These are phyloP conservation scores for Anneissia japonica DNA, from an alignment of 35 echinoderm and acorn worm species.

Conservation along the genomic window DNA sequence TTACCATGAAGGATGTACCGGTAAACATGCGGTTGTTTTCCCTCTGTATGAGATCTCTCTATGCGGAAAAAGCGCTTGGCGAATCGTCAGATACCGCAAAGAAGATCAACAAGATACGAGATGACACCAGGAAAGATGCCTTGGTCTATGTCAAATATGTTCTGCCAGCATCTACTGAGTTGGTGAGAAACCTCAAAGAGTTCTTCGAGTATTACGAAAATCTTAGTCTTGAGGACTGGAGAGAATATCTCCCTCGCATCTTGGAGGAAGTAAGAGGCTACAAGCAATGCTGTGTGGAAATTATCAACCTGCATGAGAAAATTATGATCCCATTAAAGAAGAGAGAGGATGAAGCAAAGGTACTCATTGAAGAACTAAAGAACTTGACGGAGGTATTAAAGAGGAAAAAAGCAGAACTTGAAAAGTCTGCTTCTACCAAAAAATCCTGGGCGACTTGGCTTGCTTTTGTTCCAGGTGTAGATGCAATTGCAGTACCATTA, in stretches of 20 bases:
- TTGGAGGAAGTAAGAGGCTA: background rate
- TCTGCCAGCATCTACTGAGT: background rate
- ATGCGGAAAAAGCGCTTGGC: background rate
- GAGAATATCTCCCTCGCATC: constrained; percentile 1
- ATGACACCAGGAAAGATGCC: constrained; percentile 7
- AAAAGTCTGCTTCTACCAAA: background rate
- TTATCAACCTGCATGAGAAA: background rate
- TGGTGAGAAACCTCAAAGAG: constrained; percentile 6
- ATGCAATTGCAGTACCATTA: too few species aligned
- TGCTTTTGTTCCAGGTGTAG: constrained; percentile 1
- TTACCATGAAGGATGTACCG: background rate
- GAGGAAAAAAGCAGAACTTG: background rate
- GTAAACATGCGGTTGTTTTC: constrained; percentile 4
- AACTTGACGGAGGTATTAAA: background rate
- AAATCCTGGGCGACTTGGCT: background rate
- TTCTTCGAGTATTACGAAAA: constrained; percentile 18
- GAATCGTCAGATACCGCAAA: background rate
- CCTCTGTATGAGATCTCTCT: constrained; percentile 13
- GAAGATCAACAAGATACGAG: constrained; percentile 13
- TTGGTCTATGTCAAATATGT: constrained; percentile 15
- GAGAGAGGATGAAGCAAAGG: constrained; percentile 15
- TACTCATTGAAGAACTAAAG: background rate
- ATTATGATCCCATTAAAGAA: constrained; percentile 20
- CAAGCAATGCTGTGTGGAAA: background rate
- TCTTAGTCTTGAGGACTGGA: constrained; percentile 8